Evolutionary conservation across 2,797 vertebrate species (phyloP), one percentile per base, ranked within the genome.

Genomic region (Diplodus puntazzo): DNA sequence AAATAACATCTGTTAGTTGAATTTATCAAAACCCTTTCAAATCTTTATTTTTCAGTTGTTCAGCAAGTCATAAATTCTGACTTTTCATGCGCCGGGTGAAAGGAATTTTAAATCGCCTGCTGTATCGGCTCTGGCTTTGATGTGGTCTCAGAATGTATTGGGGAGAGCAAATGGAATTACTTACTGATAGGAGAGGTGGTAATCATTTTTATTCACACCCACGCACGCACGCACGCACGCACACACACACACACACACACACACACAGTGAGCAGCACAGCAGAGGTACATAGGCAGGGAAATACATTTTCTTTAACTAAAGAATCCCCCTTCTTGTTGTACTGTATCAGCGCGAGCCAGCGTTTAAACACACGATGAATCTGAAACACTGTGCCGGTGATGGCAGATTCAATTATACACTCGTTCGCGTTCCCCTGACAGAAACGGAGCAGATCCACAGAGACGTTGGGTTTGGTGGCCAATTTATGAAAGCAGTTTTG

Each of bases 81-180:
- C 86, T 88, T 90, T 91, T 89, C 85, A 81, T 87, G 84, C 86
- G 49, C 62, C 73, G 71, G 84, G 81, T 87, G 82, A 88, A 86
- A 87, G 74, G 83, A 91, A 89, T 91, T 89, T 90, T 87, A 91
- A 92, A 92, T 91, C 67, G 70, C 77, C 87, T 85, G 87, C 90
- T 91, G 90, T 91, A 92, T 92, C 88, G 87, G 80, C 88, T 82
- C 80, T 69, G 84, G 83, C 92, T 94, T 91, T 94, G 91, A 94
- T 94, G 89, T 92, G 91, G 83, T 84, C 84, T 90, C 86, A 73
- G 87, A 92, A 86, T 91, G 84, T 91, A 92, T 89, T 86, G 88
- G 86, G 88, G 85, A 82, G 90, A 91, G 91, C 87, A 91, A 93
- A 94, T 91, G 90, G 92, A 93, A 93, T 92, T 92, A 91, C 91